phyloP scores from a whole-genome alignment of 1,140 invertebrate genomes.

The Drosophila takahashii region DNA sequence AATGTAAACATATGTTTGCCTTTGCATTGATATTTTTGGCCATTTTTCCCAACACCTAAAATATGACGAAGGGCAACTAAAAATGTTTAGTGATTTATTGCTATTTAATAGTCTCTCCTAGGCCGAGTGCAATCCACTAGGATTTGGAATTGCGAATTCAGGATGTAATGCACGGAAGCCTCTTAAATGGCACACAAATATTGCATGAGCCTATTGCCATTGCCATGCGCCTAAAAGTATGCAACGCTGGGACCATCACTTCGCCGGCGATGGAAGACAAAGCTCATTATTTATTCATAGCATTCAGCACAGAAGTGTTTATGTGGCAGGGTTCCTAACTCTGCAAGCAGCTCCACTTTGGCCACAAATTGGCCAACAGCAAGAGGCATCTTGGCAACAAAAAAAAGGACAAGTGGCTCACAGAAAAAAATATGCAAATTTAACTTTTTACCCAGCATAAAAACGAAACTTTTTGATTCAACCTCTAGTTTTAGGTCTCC shows the following conservation, averaged over 20 bases:
- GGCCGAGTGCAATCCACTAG: background rate
- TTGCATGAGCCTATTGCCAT: conserved; percentile 55
- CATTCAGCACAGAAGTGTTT: conserved; percentile 78
- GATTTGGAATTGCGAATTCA: background rate
- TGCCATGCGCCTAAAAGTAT: conserved; percentile 27
- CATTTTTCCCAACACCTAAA: conserved; percentile 8
- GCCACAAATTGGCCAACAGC: conserved; percentile 68
- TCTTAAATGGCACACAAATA: conserved; percentile 63
- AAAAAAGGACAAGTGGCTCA: conserved; percentile 52
- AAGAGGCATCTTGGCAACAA: conserved; percentile 37
- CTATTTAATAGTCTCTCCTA: conserved; percentile 17
- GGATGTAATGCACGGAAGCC: conserved; percentile 19
- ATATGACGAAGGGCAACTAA: background rate
- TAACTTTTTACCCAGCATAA: conserved; percentile 68
- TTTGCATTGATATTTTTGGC: conserved; percentile 7
- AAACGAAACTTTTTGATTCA: conserved; percentile 67
- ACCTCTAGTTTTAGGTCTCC: conserved; percentile 34
- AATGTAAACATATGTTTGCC: conserved; percentile 50
- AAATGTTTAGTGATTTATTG: conserved; percentile 21
- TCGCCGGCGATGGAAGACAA: conserved; percentile 42
- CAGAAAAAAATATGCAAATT: conserved; percentile 70
- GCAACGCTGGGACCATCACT: conserved; percentile 49
- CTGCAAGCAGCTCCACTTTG: conserved; percentile 29
- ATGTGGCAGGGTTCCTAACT: conserved; percentile 54
- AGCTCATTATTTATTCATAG: conserved; percentile 79